Conservation (phyloP, 2,797 vertebrate genomes). For the Pangasius djambal region DNA sequence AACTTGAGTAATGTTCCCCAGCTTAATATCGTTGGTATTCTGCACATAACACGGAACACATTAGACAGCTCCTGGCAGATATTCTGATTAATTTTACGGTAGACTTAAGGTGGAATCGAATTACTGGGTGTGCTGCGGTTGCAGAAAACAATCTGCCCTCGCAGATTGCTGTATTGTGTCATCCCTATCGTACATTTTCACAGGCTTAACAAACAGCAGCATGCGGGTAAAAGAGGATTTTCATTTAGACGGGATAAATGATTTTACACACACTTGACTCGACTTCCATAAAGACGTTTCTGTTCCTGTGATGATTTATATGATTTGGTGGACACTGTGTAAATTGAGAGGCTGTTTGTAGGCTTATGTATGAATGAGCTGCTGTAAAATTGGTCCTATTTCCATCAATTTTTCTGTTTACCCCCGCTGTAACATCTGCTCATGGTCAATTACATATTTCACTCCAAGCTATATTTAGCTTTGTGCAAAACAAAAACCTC, state of each 20-base stretch:
- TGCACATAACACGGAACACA: slow-evolving; percentile 50
- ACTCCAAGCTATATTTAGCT: slow-evolving; percentile 55
- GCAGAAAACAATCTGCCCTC: slow-evolving; percentile 50
- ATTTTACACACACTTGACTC: slow-evolving; percentile 46
- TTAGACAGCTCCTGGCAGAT: slow-evolving; percentile 59
- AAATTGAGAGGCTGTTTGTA: slow-evolving; percentile 54
- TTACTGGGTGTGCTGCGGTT: slow-evolving; percentile 54
- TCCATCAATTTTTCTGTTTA: slow-evolving; percentile 52
- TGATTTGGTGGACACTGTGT: slow-evolving; percentile 54
- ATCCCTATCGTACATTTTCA: slow-evolving; percentile 44
- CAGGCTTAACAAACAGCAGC: slow-evolving; percentile 37
- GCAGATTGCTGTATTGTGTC: slow-evolving; percentile 49
- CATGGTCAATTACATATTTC: slow-evolving; percentile 60
- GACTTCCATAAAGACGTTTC: slow-evolving; percentile 53
- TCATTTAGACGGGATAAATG: slow-evolving; percentile 49
- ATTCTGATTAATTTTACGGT: slow-evolving; percentile 57
- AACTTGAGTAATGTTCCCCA: slow-evolving; percentile 49
- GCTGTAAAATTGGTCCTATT: slow-evolving; percentile 55
- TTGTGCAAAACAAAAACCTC: slow-evolving; percentile 28
- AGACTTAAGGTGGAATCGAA: slow-evolving; percentile 61
- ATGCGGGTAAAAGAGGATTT: slow-evolving; percentile 9
- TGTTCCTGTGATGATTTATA: slow-evolving; percentile 45
- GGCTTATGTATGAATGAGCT: slow-evolving; percentile 46
- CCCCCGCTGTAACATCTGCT: slow-evolving; percentile 49
- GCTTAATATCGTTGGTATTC: slow-evolving; percentile 57